Percentiles rank a stretch among this genome's conserved stretches.
Conservation (phyloP, 2,888 invertebrate species). For the Lamellibrachia satsuma region DNA sequence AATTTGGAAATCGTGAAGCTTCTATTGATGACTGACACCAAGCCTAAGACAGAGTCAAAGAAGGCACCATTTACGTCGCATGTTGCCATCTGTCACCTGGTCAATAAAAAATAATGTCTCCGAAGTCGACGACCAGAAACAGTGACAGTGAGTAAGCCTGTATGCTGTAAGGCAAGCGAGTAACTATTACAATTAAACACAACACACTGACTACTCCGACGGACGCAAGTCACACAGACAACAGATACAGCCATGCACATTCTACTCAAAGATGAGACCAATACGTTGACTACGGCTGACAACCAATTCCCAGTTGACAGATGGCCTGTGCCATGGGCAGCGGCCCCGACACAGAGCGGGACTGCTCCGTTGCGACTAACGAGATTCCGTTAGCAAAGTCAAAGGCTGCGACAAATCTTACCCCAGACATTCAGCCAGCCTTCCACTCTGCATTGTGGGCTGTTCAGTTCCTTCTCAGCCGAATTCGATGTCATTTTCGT, state of each 20-base stretch:
- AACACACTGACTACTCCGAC: not conserved
- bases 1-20: not conserved
- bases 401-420: not conserved
- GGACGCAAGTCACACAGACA: not conserved
- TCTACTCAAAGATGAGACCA: not conserved
- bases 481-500: not conserved
- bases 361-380: not conserved
- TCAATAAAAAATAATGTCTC: no score
- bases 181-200: not conserved
- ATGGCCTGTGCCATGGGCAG: not conserved
- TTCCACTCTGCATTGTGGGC: not conserved
- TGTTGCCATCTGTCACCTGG: not conserved
- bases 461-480: not conserved
- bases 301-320: not conserved
- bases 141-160: not conserved
- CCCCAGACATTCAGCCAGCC: constrained; percentile 17
- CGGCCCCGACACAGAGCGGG: not conserved
- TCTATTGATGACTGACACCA: not conserved
- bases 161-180: no score
- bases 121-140: no score
- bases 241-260: not conserved
- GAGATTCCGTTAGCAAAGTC: not conserved
- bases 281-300: not conserved
- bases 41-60: not conserved
- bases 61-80: not conserved